Conservation (phyloP, 2,113 vertebrate species). For the Scopus umbretta region DNA sequence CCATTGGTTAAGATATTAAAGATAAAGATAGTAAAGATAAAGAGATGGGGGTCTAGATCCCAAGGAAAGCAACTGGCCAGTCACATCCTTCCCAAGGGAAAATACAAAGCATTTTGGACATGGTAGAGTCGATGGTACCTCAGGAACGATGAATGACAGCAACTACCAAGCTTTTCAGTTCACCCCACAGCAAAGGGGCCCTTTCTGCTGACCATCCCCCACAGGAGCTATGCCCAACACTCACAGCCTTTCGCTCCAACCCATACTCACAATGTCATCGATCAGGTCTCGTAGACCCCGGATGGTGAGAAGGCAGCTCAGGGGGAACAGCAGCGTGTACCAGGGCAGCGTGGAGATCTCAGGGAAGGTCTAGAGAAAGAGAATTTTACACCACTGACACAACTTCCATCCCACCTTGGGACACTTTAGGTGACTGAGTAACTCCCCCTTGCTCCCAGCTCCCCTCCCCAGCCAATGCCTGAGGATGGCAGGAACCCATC, state of each 20-base stretch:
- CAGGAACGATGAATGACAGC: rapidly evolving
- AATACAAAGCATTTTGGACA: rapidly evolving
- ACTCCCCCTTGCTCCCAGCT: rapidly evolving
- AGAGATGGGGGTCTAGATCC: neutral
- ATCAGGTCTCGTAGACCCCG: slow-evolving; percentile 82
- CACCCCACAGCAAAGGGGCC: neutral
- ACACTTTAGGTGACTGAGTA: neutral
- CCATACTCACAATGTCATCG: slow-evolving; percentile 83
- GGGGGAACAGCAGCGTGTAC: slow-evolving; percentile 82
- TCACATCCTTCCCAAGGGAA: neutral
- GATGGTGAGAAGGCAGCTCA: slow-evolving; percentile 77
- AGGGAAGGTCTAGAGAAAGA: slow-evolving; percentile 76
- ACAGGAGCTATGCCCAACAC: neutral
- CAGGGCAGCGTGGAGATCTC: slow-evolving; percentile 88
- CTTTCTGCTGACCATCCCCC: rapidly evolving
- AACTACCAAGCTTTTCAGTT: neutral
- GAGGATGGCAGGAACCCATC: neutral
- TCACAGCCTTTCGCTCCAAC: neutral
- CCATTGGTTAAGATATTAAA: neutral
- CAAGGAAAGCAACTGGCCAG: neutral
- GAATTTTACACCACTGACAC: neutral
- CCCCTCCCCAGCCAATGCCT: rapidly evolving
- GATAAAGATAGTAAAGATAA: neutral
- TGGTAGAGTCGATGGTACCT: neutral
- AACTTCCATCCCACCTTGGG: neutral